These are phyloP conservation scores for Poeciliopsis turneri DNA, from an alignment of 2,797 vertebrate species.

Conservation along the genomic window DNA sequence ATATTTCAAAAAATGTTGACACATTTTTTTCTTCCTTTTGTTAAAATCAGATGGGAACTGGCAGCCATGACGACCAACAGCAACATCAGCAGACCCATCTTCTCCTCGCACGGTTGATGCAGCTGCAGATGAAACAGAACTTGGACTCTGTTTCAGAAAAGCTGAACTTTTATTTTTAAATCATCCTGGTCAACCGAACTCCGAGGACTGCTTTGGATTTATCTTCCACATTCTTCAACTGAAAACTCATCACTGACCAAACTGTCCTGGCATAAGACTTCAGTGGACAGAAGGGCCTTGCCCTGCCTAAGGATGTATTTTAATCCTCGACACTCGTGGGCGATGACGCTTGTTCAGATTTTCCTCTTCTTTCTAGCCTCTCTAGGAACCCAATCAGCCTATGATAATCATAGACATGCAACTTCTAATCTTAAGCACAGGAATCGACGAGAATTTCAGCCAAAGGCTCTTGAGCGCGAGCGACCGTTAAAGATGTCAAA, in stretches of 20 bases:
- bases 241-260: constrained; percentile 54
- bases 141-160: constrained; percentile 53
- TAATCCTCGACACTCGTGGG: constrained; percentile 26
- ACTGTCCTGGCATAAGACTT: constrained; percentile 40
- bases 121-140: constrained; percentile 35
- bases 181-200: constrained; percentile 42
- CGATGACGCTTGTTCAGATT: constrained; percentile 33
- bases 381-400: constrained; percentile 78
- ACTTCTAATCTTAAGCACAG: constrained; percentile 69
- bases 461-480: constrained; percentile 57
- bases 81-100: constrained; percentile 97
- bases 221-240: constrained; percentile 46
- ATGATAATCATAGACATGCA: constrained; percentile 76
- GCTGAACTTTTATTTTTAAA: constrained; percentile 12
- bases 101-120: constrained; percentile 94
- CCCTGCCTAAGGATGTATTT: constrained; percentile 41
- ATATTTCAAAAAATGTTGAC: background rate
- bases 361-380: constrained; percentile 51
- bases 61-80: constrained; percentile 99
- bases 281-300: constrained; percentile 29
- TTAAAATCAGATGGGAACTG: constrained; percentile 91
- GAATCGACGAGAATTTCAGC: constrained; percentile 56
- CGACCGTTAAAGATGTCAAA: constrained; percentile 40
- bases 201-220: constrained; percentile 38
- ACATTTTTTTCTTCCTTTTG: constrained; percentile 9